phyloP scores from a whole-genome alignment of 2,797 vertebrate species.

The Tokudaia muenninki region DNA sequence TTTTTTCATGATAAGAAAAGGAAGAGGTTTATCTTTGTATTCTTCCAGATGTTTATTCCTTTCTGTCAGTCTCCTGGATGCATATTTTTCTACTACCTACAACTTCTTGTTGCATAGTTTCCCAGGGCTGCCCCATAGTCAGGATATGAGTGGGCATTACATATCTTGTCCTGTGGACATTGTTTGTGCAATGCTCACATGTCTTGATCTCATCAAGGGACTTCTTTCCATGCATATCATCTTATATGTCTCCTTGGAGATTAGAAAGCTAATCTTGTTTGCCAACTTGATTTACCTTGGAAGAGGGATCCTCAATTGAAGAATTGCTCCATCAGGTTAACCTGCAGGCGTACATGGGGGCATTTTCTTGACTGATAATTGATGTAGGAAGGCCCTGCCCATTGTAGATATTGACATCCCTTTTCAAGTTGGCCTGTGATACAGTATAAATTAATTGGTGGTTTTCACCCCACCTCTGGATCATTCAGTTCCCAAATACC shows the following conservation, averaged over 20 bases:
- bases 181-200: fast-evolving
- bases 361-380: neutral
- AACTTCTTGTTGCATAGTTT: neutral
- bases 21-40: neutral
- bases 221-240: neutral
- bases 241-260: neutral
- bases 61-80: neutral
- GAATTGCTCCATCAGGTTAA: neutral
- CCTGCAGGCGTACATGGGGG: no score
- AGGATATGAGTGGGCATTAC: neutral
- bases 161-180: neutral
- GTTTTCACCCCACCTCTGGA: neutral
- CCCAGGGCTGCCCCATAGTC: neutral
- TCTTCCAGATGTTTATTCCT: neutral
- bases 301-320: neutral
- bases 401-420: neutral
- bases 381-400: no score
- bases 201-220: neutral
- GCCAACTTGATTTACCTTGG: neutral
- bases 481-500: neutral
- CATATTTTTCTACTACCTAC: neutral
- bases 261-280: neutral
- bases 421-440: neutral
- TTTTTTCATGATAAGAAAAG: neutral
- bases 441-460: neutral